Base-by-base conservation (phyloP, 2,113 vertebrate species). In the Malurus cyaneus region DNA sequence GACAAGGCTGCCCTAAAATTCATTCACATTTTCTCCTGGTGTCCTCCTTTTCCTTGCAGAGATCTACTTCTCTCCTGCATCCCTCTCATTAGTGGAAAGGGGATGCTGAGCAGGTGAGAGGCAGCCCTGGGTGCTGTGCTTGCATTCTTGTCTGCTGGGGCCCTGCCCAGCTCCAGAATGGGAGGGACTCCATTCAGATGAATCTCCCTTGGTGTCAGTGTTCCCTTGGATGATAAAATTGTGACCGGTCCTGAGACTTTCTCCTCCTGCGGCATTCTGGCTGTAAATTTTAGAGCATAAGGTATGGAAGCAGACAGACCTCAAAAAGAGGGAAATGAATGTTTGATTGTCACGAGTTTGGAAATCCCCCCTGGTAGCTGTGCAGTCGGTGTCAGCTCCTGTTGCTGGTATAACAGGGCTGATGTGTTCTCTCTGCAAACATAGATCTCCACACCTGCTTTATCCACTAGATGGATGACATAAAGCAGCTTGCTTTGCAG, bases 401-500 rank as follows among this genome's bases (percentile, higher is more conserved):
- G 56, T 66, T 90, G 34, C 9, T 83, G 72, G 74, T 88, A 5
- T 59, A 78, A 57, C 69, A 78, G 89, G 21, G 32, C 47, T 59
- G 39, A 57, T 62, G 65, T 32, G 49, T 72, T 89, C 84, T 81
- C 93, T 72, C 24, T 0, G 61, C 77, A 89, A 79, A 76, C 0
- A 0, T 18, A 71, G 78, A 78, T 66, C 78, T 86, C 47, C 85
- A 77, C 78, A 72, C 70, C 91, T 87, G 74, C 70, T 89, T 91
- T 79, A 87, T 77, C 81, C 79, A 21, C 44, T 61, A 65, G 85
- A 56, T 34, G 50, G 78, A 78, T 93, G 93, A 79, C 76, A 92
- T 47, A 94, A 91, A 86, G 79, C 85, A 88, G 54, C 56, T 92
- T 44, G 59, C 85, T 85, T 89, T 88, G 42, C 67, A 91, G 59